Percentiles rank a stretch among this genome's conserved stretches.
phyloP scores from a whole-genome alignment of 2,113 vertebrate genomes.

The Leucoraja erinaceus region DNA sequence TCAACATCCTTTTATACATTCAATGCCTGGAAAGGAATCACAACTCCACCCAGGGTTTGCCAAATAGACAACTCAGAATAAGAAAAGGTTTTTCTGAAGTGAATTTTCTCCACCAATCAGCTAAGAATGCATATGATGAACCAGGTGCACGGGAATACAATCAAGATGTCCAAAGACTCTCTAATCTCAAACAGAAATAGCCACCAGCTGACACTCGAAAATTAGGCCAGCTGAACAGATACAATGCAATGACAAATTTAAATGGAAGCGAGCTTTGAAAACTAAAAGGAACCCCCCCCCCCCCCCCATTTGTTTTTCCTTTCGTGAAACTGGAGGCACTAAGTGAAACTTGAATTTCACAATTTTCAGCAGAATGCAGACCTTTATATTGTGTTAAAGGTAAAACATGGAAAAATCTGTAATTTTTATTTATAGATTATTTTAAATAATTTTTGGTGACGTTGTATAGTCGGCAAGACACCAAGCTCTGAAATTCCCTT shows the following conservation, averaged over 20 bases:
- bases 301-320: neutral
- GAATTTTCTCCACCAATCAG: neutral
- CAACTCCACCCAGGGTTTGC: neutral
- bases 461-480: too few relatives aligned
- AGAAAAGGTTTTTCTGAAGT: neutral
- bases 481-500: too few relatives aligned
- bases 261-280: neutral
- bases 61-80: neutral
- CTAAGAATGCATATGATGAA: neutral
- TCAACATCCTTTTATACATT: neutral
- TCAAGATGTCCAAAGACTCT: neutral
- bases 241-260: neutral
- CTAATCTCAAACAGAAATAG: neutral
- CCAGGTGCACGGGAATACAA: neutral
- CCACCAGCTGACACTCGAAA: neutral
- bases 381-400: neutral
- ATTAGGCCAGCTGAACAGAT: neutral
- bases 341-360: neutral
- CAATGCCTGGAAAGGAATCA: neutral
- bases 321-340: neutral
- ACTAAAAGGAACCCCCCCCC: neutral
- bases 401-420: too few relatives aligned
- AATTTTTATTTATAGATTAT: too few relatives aligned
- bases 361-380: neutral
- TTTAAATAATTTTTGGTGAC: too few relatives aligned